Percentiles rank a stretch among this genome's conserved stretches.
These are phyloP conservation scores for Anticlea derivata DNA, from an alignment of 2,888 invertebrate genomes.

Conservation along the genomic window DNA sequence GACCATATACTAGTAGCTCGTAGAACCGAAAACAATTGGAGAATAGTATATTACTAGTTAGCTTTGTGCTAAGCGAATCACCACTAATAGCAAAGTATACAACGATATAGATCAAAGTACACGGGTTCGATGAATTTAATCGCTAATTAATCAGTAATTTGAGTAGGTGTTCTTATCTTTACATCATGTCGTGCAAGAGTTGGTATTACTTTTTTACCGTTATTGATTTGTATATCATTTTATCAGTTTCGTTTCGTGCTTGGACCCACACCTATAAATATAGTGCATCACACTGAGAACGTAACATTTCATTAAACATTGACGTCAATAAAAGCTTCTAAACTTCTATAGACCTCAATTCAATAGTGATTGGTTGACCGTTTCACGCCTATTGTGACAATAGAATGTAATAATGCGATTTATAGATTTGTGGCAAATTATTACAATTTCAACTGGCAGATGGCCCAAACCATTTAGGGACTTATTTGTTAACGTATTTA, in stretches of 20 bases:
- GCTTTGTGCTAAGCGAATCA: too few relatives aligned
- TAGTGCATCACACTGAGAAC: slow-evolving; percentile 2
- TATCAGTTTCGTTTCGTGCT: slow-evolving; percentile 6
- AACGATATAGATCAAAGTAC: too few relatives aligned
- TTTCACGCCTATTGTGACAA: slow-evolving; percentile 71
- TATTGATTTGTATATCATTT: slow-evolving; percentile 7
- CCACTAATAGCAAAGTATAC: too few relatives aligned
- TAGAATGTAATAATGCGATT: slow-evolving; percentile 38
- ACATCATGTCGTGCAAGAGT: slow-evolving; percentile 8
- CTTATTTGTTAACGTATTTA: background rate
- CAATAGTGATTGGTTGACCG: slow-evolving; percentile 58
- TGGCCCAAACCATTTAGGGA: slow-evolving; percentile 11
- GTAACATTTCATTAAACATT: slow-evolving; percentile 2
- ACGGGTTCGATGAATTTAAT: slow-evolving; percentile 3
- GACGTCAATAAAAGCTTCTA: slow-evolving; percentile 5
- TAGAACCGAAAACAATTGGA: too few relatives aligned
- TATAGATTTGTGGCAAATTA: slow-evolving; percentile 29
- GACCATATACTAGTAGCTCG: too few relatives aligned
- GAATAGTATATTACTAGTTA: too few relatives aligned
- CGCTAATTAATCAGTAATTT: slow-evolving; percentile 31
- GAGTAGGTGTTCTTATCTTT: slow-evolving; percentile 19
- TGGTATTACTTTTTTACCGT: slow-evolving; percentile 10
- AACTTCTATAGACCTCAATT: slow-evolving; percentile 50
- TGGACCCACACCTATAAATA: background rate
- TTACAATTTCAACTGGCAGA: slow-evolving; percentile 29